Percentiles rank a stretch among this genome's conserved stretches.
Conservation (phyloP, 2,797 vertebrate genomes). For the Muscicapa striata region DNA sequence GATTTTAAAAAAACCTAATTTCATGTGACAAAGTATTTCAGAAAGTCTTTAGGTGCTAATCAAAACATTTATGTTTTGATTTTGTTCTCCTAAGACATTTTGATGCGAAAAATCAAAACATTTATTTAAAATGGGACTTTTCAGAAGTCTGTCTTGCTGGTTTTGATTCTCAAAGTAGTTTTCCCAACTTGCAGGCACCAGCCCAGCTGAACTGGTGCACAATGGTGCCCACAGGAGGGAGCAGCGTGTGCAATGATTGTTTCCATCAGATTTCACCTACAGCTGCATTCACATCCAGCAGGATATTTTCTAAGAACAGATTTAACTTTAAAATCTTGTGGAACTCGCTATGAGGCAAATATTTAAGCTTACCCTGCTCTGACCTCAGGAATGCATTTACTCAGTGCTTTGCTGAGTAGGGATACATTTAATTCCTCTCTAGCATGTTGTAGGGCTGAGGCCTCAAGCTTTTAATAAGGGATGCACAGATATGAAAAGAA, state of each 20-base stretch:
- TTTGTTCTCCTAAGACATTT: background rate
- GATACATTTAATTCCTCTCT: background rate
- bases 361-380: background rate
- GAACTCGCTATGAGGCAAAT: background rate
- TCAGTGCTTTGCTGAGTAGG: background rate
- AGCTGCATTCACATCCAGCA: background rate
- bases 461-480: background rate
- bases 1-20: background rate
- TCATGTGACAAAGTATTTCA: background rate
- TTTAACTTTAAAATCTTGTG: background rate
- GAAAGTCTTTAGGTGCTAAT: background rate
- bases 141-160: background rate
- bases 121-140: background rate
- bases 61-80: background rate
- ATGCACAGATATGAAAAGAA: background rate
- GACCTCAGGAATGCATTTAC: background rate
- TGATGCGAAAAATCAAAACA: conserved; percentile 3
- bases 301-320: background rate
- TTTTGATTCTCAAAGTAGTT: background rate
- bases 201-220: background rate
- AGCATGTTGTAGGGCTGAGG: background rate
- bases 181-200: background rate
- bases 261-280: background rate
- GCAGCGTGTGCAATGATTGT: background rate
- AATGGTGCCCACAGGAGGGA: background rate